Base-by-base conservation (phyloP, 92 coral and sea anemone species). In the Porites cylindrica region DNA sequence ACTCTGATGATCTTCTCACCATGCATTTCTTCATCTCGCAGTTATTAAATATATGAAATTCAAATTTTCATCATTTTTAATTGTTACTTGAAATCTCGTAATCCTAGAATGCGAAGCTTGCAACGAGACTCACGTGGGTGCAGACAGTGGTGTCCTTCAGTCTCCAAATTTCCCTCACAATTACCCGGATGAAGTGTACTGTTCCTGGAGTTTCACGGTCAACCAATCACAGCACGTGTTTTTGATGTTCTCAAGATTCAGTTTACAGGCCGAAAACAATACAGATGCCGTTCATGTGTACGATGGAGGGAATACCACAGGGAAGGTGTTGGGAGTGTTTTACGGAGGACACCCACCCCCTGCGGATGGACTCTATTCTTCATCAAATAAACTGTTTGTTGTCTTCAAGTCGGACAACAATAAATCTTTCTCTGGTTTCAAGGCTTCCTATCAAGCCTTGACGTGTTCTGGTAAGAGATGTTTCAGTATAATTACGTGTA, bases 121-220 rank as follows among this genome's bases (percentile, higher is more conserved):
- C 14, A 54, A 54, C 60, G 12, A 54, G 14, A 54, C 60, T 54
- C 14, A 38, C 47, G 47, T 66, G 61, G 76, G 24, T n/a, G 75
- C 82, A n/a, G 56, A 11, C 6, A 75, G 70, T 51, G 96, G 96
- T 10, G 82, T 88, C 50, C 78, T 93, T 81, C 92, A 91, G 71
- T 88, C 96, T 16, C 96, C 91, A 38, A 89, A 91, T 61, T 79
- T 72, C 72, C 95, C 95, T n/a, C 21, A 38, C 1, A 58, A 59
- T 18, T 92, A 92, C 80, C 94, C 96, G 52, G 83, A 93, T 77
- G 91, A 91, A 60, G 92, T 88, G 87, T 84, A 71, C 63, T 93
- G 96, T 62, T 93, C 96, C 12, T 93, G 96, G 96, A 62, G 77
- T 66, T 85, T 93, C 71, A 43, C 11, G 32, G 94, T 82, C 32